A percentile compares a stretch with the other conserved stretches of the same genome.
These are phyloP conservation scores for Lydus trimaculatus DNA, from an alignment of 2,888 invertebrate species.

Conservation along the genomic window DNA sequence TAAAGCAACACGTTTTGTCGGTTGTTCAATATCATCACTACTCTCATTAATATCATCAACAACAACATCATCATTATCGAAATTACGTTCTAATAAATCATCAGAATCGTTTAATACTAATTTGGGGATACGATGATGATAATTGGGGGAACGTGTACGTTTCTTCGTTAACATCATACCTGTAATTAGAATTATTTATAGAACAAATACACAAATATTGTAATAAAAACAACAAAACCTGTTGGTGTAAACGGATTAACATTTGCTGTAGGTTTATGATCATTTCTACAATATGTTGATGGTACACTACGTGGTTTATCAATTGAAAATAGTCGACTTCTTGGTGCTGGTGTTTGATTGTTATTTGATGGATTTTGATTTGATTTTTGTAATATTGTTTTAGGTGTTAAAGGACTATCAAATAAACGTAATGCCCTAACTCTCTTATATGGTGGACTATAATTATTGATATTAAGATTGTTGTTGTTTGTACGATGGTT, in stretches of 20 bases:
- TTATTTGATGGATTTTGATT: conserved; percentile 59
- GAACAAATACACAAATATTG: no score
- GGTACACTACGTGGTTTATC: conserved; percentile 62
- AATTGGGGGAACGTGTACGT: conserved; percentile 69
- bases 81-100: conserved; percentile 59
- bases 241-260: conserved; percentile 88
- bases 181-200: no score
- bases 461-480: conserved; percentile 49
- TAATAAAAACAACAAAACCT: no score
- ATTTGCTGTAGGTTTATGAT: conserved; percentile 70
- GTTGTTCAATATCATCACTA: conserved; percentile 67
- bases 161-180: conserved; percentile 75
- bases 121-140: conserved; percentile 51
- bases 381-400: conserved; percentile 77
- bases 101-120: conserved; percentile 53
- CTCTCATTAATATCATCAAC: not conserved
- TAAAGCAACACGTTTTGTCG: conserved; percentile 76
- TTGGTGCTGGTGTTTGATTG: conserved; percentile 60
- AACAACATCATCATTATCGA: not conserved
- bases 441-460: conserved; percentile 68
- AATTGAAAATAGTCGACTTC: conserved; percentile 63
- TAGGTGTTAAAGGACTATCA: conserved; percentile 87
- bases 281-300: conserved; percentile 51
- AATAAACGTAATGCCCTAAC: conserved; percentile 73
- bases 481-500: conserved; percentile 28